These are phyloP conservation scores for Neopipo cinnamomea DNA, from an alignment of 2,113 vertebrate genomes.

Conservation along the genomic window DNA sequence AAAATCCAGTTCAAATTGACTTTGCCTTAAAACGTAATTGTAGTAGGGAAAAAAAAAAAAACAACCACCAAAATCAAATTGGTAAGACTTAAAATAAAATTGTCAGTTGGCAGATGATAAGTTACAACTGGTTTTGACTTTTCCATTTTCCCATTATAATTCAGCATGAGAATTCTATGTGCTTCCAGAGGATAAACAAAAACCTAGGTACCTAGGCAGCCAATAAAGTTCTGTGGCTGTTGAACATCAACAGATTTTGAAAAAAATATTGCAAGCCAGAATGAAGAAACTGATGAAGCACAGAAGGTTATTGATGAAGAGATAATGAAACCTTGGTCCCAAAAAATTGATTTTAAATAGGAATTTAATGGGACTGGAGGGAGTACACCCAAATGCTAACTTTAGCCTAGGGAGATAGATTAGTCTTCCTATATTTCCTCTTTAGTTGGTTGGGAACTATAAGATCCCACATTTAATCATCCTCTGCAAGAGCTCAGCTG, in stretches of 20 bases:
- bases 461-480: not conserved
- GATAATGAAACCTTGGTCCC: not conserved
- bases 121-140: not conserved
- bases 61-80: not conserved
- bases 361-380: not conserved
- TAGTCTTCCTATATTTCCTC: slow-evolving; percentile 11
- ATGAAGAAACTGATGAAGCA: not conserved
- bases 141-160: not conserved
- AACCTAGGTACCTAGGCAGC: not conserved
- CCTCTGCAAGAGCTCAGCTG: not conserved
- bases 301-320: slow-evolving; percentile 2
- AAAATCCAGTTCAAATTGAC: not conserved
- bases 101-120: not conserved
- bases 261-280: not conserved
- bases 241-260: not conserved
- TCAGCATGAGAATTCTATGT: not conserved
- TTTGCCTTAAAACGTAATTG: not conserved
- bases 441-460: not conserved
- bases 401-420: slow-evolving; percentile 18
- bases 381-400: slow-evolving; percentile 13
- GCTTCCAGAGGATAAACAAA: not conserved
- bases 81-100: not conserved
- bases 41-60: not conserved
- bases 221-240: not conserved
- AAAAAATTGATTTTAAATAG: slow-evolving; percentile 41